Evolutionary conservation across 2,113 vertebrate genomes (phyloP), one percentile per base, ranked within the genome.

Genomic region (Meleagris gallopavo): DNA sequence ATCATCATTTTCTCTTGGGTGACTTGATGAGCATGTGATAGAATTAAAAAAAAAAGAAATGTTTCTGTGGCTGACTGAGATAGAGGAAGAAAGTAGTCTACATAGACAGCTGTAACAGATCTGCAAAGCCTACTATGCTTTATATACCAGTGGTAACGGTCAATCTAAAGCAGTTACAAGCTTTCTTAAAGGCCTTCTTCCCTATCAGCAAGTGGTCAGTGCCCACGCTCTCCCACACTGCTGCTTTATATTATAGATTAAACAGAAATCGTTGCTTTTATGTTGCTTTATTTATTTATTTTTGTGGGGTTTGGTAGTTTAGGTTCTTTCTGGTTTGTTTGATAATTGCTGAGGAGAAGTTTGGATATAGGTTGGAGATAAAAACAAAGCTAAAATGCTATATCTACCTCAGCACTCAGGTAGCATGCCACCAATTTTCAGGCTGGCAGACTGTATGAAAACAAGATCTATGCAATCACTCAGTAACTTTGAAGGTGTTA

Each of bases 1-100:
- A 69, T 0, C 0, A 61, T 21, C 1, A 13, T 80, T 85, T 92
- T 69, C 13, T 76, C 86, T 54, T 6, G 1, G 0, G 2, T 76
- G 30, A 65, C 13, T 17, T 61, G 19, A 57, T 15, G 25, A 86
- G 38, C 16, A 55, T 60, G 19, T 38, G 60, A 48, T 24, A 67
- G 50, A 85, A 67, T 66, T 21, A 45, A 12, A 62, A 85, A 86
- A 73, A 75, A n/a, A n/a, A n/a, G 40, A 43, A 43, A 43, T 10
- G n/a, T 50, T 88, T 19, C 67, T 27, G 60, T 43, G 9, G 25
- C 12, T 72, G 18, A 10, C 55, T 36, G 75, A 36, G 8, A 7
- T 21, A 5, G 22, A 86, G 8, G 20, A 81, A 9, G 10, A 84
- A 48, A 1, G 0, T 38, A 66, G 48, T 48, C 21, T 52, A 86